Evolutionary conservation across 2,888 invertebrate genomes (phyloP), one percentile per base, ranked within the genome.

Genomic region (Leptodirus hochenwartii): DNA sequence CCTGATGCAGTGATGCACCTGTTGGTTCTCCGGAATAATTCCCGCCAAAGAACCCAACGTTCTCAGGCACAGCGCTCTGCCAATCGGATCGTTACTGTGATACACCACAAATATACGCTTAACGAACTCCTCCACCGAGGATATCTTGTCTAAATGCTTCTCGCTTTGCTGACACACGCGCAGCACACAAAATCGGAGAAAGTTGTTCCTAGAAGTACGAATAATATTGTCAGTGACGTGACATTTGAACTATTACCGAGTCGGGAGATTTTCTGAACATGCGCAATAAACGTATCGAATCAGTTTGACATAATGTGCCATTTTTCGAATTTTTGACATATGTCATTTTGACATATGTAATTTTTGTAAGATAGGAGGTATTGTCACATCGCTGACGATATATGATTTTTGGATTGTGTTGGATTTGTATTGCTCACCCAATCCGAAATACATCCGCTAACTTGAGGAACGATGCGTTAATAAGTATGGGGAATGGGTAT

Each of bases 61-160:
- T 38, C 84, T 64, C 6, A 96, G 56, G 0, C 91, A 87, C 6
- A 95, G 59, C 1, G 93, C 87, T 44, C 95, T 66, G 0, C 95
- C 95, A 5, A 93, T 79, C 0, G 95, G 91, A 58, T 96, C 96
- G 52, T 96, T 96, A 5, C 93, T 90, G 54, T 95, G 90, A 43
- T 88, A 79, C 1, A 96, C 96, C 53, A 84, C 81, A 46, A 81
- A 90, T 15, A 96, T 77, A 42, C 91, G 62, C 26, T 84, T 66
- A 4, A 93, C 70, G 56, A 87, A 84, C 54, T 95, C 93, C 45
- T 95, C 93, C 1, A 93, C 82, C 50, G 90, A 95, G 15, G 93
- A 61, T 39, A 96, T 90, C 59, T 87, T 95, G 49, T 93, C 90
- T 32, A 95, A 60, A 58, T 95, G 93, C 50, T 88, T 87, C 50